A percentile compares a stretch with the other conserved stretches of the same genome.
phyloP scores from a whole-genome alignment of 2,113 vertebrate genomes.

The Naja naja region DNA sequence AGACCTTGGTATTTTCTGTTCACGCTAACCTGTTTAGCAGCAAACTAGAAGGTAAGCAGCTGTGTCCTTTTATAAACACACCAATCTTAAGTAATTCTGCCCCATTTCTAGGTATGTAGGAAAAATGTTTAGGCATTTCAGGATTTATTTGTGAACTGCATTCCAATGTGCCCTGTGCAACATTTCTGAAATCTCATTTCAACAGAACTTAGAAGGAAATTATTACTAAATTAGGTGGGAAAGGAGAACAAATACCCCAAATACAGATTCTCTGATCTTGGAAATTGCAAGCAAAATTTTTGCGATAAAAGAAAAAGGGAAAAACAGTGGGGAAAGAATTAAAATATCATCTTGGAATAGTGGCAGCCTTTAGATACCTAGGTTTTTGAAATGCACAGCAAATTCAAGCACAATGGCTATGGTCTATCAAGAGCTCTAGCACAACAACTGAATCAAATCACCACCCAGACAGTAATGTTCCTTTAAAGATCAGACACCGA shows the following conservation, averaged over 20 bases:
- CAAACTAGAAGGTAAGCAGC: background rate
- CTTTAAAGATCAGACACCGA: background rate
- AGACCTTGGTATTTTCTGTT: background rate
- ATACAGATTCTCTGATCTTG: background rate
- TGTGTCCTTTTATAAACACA: background rate
- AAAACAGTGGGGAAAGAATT: background rate
- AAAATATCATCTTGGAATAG: background rate
- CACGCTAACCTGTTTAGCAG: background rate
- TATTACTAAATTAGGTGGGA: background rate
- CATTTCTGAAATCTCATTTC: background rate
- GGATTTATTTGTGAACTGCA: background rate
- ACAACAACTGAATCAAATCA: background rate
- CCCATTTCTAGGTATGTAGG: background rate
- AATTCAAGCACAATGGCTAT: background rate
- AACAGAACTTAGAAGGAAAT: background rate
- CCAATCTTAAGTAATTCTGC: background rate
- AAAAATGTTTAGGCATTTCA: background rate
- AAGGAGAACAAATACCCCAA: too few species aligned
- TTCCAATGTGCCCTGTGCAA: background rate
- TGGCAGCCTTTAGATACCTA: background rate
- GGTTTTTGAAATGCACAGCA: background rate
- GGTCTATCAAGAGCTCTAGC: background rate
- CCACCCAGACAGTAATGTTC: background rate
- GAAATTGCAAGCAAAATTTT: background rate
- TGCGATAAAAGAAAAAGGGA: background rate